A percentile compares a stretch with the other conserved stretches of the same genome.
Conservation (phyloP, 2,888 invertebrate species). For the Euspilapteryx auroguttella region DNA sequence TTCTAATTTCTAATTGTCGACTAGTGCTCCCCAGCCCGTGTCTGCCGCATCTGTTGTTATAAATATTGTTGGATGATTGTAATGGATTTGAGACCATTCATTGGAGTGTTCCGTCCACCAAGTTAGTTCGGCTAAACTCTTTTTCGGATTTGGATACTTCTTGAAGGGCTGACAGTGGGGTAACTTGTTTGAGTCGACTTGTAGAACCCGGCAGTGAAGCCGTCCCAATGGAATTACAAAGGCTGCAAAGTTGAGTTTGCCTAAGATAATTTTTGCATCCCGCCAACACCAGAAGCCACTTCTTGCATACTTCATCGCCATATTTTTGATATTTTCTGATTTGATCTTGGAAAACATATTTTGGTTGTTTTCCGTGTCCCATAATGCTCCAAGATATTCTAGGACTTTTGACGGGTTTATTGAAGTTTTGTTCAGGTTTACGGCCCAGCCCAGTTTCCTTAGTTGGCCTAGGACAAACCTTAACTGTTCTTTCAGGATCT, state of each 20-base stretch:
- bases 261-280: background rate
- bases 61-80: too few species aligned
- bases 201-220: background rate
- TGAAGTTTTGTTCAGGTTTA: constrained; percentile 3
- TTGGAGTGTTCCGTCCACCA: too few species aligned
- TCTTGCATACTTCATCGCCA: background rate
- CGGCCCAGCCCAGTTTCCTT: constrained; percentile 4
- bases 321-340: background rate
- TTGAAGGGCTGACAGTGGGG: background rate
- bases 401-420: background rate
- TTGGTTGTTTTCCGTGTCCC: constrained; percentile 3
- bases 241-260: background rate
- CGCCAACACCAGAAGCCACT: background rate
- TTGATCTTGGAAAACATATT: constrained; percentile 1
- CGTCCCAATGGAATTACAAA: background rate
- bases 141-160: background rate
- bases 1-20: background rate
- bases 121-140: background rate
- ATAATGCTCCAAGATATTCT: constrained; percentile 6
- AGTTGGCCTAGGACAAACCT: background rate
- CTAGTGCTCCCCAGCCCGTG: background rate
- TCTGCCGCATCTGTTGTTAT: background rate
- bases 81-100: too few species aligned
- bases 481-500: too few species aligned
- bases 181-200: background rate